These are phyloP conservation scores for Sceliomorpha sp. DNA, from an alignment of 2,888 invertebrate species.

Conservation along the genomic window DNA sequence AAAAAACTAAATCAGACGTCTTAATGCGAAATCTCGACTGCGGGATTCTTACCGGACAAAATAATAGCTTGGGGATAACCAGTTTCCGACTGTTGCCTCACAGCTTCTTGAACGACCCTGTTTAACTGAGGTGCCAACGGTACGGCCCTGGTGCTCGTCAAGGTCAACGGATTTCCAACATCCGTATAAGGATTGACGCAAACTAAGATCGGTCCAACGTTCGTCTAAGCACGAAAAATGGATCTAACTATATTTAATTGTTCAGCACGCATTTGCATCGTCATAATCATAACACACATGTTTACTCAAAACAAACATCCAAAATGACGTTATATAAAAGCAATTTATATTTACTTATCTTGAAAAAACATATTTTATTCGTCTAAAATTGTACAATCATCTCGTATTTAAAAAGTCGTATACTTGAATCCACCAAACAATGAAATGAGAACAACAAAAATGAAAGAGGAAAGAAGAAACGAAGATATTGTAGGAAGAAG, in stretches of 20 bases:
- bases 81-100: constrained; percentile 95
- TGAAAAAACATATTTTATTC: too few species aligned
- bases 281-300: background rate
- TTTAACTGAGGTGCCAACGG: constrained; percentile 90
- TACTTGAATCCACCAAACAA: too few species aligned
- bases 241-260: background rate
- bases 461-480: constrained; percentile 17
- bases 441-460: constrained; percentile 13
- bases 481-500: constrained; percentile 41
- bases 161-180: constrained; percentile 91
- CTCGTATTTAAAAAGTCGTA: too few species aligned
- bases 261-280: background rate
- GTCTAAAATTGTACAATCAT: too few species aligned
- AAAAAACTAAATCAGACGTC: constrained; percentile 9
- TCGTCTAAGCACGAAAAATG: constrained; percentile 85
- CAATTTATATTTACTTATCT: too few species aligned
- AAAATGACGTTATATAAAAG: too few species aligned
- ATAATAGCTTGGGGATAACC: constrained; percentile 98
- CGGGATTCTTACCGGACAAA: constrained; percentile 85
- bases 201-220: constrained; percentile 94
- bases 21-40: constrained; percentile 4
- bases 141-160: constrained; percentile 89
- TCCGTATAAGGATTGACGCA: constrained; percentile 95
- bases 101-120: constrained; percentile 94
- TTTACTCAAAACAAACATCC: too few species aligned